These are phyloP conservation scores for Zonitis immaculata DNA, from an alignment of 2,888 invertebrate genomes.

Conservation along the genomic window DNA sequence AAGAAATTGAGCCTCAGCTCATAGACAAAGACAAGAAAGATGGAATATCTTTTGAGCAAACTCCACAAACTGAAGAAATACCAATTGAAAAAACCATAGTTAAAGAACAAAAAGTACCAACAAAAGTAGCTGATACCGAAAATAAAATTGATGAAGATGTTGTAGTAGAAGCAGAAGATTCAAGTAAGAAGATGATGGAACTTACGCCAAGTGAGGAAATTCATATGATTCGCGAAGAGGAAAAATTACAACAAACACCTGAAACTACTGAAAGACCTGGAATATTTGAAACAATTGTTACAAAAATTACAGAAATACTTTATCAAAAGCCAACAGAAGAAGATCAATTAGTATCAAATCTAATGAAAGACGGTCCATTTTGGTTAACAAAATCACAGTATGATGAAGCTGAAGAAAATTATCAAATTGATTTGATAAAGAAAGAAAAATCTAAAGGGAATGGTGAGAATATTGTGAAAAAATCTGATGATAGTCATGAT, in stretches of 20 bases:
- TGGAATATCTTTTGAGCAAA: background rate
- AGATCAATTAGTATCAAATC: constrained; percentile 31
- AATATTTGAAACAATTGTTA: constrained; percentile 34
- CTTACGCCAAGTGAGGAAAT: constrained; percentile 16
- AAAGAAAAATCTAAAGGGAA: constrained; percentile 39
- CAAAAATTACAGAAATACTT: constrained; percentile 34
- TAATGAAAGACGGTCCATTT: constrained; percentile 52
- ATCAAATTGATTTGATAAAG: constrained; percentile 53
- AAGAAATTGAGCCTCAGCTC: background rate
- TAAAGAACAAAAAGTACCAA: background rate
- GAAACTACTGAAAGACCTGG: constrained; percentile 31
- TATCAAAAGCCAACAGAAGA: constrained; percentile 24
- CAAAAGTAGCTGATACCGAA: background rate
- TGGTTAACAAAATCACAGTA: constrained; percentile 60
- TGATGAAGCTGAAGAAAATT: constrained; percentile 61
- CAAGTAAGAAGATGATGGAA: constrained; percentile 8
- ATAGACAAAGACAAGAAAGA: background rate
- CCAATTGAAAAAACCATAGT: background rate
- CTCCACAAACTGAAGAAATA: background rate
- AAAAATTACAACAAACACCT: constrained; percentile 7
- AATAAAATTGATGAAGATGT: constrained; percentile 8
- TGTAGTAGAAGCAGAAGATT: background rate
- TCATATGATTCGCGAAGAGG: constrained; percentile 9
- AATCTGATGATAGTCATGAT: constrained; percentile 46
- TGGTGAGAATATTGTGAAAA: constrained; percentile 22